Evolutionary conservation across 2,888 invertebrate species (phyloP).

Genomic region (Holacanthella duospinosa): DNA sequence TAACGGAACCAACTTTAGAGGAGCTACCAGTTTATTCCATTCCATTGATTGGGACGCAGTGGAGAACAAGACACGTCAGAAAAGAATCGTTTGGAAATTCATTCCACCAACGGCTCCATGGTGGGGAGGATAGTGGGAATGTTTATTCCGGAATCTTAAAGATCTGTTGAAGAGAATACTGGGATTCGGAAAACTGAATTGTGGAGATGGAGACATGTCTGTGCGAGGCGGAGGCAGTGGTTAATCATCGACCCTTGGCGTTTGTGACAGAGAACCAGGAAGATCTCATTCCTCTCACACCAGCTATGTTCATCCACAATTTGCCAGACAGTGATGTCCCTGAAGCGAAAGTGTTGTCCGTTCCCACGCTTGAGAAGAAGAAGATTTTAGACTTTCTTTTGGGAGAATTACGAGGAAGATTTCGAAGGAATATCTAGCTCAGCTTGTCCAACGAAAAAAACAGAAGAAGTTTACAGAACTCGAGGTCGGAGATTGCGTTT

Average conservation of each 20-base stretch:
- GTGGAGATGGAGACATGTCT: slow-evolving; percentile 7
- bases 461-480: background rate
- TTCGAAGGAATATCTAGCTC: slow-evolving; percentile 2
- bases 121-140: slow-evolving; percentile 17
- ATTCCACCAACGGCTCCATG: slow-evolving; percentile 11
- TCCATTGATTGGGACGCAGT: slow-evolving; percentile 46
- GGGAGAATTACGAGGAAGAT: background rate
- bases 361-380: background rate
- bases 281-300: background rate
- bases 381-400: background rate
- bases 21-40: slow-evolving; percentile 42
- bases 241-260: slow-evolving; percentile 1
- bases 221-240: background rate
- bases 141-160: slow-evolving; percentile 2
- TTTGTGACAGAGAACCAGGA: background rate
- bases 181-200: background rate
- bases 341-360: background rate
- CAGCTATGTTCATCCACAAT: background rate
- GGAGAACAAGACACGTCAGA: background rate
- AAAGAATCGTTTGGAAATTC: slow-evolving; percentile 7
- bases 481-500: slow-evolving; percentile 3
- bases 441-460: background rate
- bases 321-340: background rate
- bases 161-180: background rate
- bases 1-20: slow-evolving; percentile 42